Evolutionary conservation across 2,797 vertebrate genomes (phyloP), one percentile per base, ranked within the genome.

Genomic region (Pipistrellus kuhlii): DNA sequence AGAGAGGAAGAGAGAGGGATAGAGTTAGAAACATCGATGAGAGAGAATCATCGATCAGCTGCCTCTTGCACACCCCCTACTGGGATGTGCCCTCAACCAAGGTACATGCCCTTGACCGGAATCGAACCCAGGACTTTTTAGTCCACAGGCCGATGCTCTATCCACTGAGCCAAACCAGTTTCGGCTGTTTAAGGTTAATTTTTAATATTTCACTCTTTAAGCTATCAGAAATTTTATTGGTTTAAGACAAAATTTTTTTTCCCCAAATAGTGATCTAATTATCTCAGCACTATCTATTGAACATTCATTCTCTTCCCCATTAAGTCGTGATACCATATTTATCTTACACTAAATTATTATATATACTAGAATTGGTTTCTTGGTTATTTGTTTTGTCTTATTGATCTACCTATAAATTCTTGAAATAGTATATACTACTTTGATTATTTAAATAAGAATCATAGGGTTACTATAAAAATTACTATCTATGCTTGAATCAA

Each of bases 201-300:
- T 91, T 78, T 55, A 83, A 83, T 32, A 62, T 91, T 88, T 83
- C 10, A 81, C 9, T 57, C 38, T 73, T 69, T 35, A 77, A 88
- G 51, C 12, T 46, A 88, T 77, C 32, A 83, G 38, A 85, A 87
- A 3, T 48, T 90, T 85, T 80, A 82, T 77, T 53, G 62, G 23
- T 23, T 78, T 38, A 71, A 66, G 6, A 3, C 46, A 27, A 73
- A 68, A 15, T 66, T 87, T 80, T 73, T 83, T 68, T 41, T 38
- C 35, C n/a, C n/a, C n/a, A n/a, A n/a, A 86, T 72, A 55, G 17
- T 72, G 30, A 46, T 64, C 18, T 64, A 78, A 71, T 92, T 78
- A 57, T 57, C 3, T 38, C 23, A 72, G 21, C 20, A 80, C n/a
- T 68, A 9, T 72, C 48, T 57, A 68, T 72, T 92, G 35, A 88